Percentiles rank a stretch among this genome's conserved stretches.
phyloP scores from a whole-genome alignment of 2,113 vertebrate species.

The Catharus fuscescens region DNA sequence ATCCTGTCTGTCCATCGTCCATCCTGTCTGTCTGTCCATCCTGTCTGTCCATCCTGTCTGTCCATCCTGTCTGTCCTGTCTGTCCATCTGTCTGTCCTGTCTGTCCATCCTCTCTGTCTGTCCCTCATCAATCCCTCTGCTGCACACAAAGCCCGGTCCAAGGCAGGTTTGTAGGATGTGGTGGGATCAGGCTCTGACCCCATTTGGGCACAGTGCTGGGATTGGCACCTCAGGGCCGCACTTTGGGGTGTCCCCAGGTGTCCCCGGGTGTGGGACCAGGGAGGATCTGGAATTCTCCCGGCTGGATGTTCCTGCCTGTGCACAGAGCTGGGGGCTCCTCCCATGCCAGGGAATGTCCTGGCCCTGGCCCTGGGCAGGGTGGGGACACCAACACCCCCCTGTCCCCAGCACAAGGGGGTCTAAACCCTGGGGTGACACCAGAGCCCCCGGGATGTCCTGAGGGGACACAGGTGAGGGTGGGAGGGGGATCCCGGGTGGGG shows the following conservation, averaged over 20 bases:
- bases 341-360: background rate
- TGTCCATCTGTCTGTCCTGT: background rate
- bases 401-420: background rate
- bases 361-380: too few species aligned
- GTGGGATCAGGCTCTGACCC: background rate
- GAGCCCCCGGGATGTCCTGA: background rate
- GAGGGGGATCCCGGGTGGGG: background rate
- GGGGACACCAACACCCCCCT: fast-evolving
- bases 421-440: background rate
- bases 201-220: fast-evolving
- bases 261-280: fast-evolving
- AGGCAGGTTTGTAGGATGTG: background rate
- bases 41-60: background rate
- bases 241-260: too few species aligned
- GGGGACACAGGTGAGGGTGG: background rate
- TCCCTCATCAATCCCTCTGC: background rate
- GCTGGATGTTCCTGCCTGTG: background rate
- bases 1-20: background rate
- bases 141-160: fast-evolving
- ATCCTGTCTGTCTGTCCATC: background rate
- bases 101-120: background rate
- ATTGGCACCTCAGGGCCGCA: fast-evolving
- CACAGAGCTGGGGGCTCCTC: fast-evolving
- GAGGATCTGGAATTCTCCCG: background rate
- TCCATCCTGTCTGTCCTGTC: background rate